These are phyloP conservation scores for Gymnodraco acuticeps DNA, from an alignment of 2,797 vertebrate species.

Conservation along the genomic window DNA sequence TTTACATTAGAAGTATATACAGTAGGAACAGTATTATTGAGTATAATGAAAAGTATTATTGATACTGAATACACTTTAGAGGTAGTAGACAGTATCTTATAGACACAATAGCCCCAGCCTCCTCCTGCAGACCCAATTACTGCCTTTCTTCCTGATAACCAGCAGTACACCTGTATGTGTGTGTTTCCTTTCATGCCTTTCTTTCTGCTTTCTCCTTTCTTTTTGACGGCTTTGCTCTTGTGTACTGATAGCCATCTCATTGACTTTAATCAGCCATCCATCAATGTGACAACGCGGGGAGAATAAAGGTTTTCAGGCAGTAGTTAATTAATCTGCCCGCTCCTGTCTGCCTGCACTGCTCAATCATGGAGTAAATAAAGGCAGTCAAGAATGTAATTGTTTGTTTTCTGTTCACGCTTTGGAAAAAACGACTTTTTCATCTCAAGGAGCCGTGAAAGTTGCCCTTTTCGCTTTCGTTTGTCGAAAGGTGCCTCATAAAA, in stretches of 20 bases:
- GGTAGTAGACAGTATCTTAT: too few species aligned
- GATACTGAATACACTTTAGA: too few species aligned
- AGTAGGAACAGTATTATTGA: too few species aligned
- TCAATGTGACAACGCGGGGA: slow-evolving; percentile 90
- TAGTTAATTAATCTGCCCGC: slow-evolving; percentile 94
- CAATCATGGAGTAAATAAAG: slow-evolving; percentile 94
- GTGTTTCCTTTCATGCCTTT: slow-evolving; percentile 30
- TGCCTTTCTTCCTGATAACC: too few species aligned
- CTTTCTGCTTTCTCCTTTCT: slow-evolving; percentile 32
- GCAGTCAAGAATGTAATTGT: slow-evolving; percentile 94
- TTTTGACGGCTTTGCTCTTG: slow-evolving; percentile 62
- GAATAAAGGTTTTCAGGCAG: slow-evolving; percentile 89
- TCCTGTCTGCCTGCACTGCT: slow-evolving; percentile 90
- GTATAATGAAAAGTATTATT: too few species aligned
- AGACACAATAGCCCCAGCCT: too few species aligned
- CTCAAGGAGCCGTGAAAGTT: slow-evolving; percentile 80
- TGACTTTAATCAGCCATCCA: slow-evolving; percentile 89
- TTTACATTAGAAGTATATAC: too few species aligned
- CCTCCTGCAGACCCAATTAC: too few species aligned
- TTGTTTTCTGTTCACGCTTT: slow-evolving; percentile 90
- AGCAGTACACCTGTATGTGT: slow-evolving; percentile 35
- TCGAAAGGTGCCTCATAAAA: slow-evolving; percentile 62
- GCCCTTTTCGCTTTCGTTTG: slow-evolving; percentile 75
- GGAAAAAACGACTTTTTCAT: slow-evolving; percentile 72
- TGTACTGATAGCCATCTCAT: slow-evolving; percentile 85